Percentiles rank a stretch among this genome's conserved stretches.
These are phyloP conservation scores for Entelurus aequoreus DNA, from an alignment of 2,113 vertebrate genomes.

Conservation along the genomic window DNA sequence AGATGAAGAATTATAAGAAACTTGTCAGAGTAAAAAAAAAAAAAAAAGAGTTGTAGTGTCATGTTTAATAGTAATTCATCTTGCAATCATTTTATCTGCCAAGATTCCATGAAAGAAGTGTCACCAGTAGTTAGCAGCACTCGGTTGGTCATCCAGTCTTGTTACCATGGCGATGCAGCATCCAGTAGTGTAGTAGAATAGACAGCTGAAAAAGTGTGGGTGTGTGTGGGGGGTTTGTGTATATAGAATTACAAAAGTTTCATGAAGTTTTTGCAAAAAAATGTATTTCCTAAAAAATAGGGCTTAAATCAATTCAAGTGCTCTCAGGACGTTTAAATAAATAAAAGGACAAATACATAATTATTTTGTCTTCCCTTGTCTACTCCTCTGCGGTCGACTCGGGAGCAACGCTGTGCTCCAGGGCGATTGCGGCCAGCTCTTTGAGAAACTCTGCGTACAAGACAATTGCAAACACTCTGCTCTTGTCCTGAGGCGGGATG, in stretches of 20 bases:
- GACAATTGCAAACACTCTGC: slow-evolving; percentile 80
- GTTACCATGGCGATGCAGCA: too few species aligned
- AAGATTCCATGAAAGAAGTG: background rate
- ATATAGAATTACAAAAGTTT: background rate
- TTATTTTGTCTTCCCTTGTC: background rate
- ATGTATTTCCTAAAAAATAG: background rate
- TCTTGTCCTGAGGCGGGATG: slow-evolving; percentile 72
- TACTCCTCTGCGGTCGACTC: slow-evolving; percentile 25
- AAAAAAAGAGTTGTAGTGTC: too few species aligned
- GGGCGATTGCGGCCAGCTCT: slow-evolving; percentile 86
- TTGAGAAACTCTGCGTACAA: slow-evolving; percentile 93
- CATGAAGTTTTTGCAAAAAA: background rate
- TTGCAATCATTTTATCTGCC: background rate
- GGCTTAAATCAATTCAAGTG: background rate
- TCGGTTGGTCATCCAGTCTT: too few species aligned
- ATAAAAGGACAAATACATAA: background rate
- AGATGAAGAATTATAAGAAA: too few species aligned
- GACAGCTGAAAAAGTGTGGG: too few species aligned
- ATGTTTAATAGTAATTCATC: too few species aligned
- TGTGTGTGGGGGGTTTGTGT: too few species aligned
- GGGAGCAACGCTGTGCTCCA: slow-evolving; percentile 58
- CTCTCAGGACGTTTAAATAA: background rate
- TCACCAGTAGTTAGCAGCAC: background rate
- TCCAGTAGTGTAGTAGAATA: too few species aligned
- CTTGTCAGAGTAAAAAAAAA: too few species aligned